Evolutionary conservation across 2,888 invertebrate species (phyloP), one percentile per base, ranked within the genome.

Genomic region (Cerceris ruficornis): DNA sequence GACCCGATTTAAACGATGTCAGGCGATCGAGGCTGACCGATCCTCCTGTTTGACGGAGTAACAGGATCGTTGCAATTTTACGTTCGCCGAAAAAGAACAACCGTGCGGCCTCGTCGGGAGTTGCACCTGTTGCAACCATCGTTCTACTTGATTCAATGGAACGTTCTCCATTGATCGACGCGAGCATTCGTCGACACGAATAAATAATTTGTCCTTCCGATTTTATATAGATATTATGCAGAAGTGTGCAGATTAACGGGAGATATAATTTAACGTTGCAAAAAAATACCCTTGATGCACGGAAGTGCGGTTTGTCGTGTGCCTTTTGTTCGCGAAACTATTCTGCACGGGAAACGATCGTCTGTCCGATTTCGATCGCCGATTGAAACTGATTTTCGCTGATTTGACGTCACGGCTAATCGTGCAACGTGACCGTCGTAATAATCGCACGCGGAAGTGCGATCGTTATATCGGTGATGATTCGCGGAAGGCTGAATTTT

Each of bases 391-490:
- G 46, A 43, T 55, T 61, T 17, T 17, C 55, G n/a, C 13, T 11
- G 17, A 11, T 61, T 75, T 72, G 75, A 75, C 75, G 72, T 75
- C 72, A 75, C 8, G 9, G 13, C 13, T 49, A 50, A 42, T 50
- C 14, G 54, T 54, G 50, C 50, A 67, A 76, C 68, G 73, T 73
- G 76, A 73, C 62, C 52, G 46, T n/a, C 9, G 42, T 68, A 58
- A 68, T 73, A 73, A 73, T 76, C 62, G 17, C 60, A 58, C 43
- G 39, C 15, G 50, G 67, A 49, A 61, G 55, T 49, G 28, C 28
- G 28, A 28, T 28, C 28, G 28, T 28, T 28, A 61, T 55, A 50
- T 57, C 64, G 28, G 7, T 11, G 57, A 60, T 72, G 49, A 54
- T 11, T 8, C 42, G 50, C 59, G n/a, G 13, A 8, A 6, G 14